Base-by-base conservation (phyloP, 2,113 vertebrate genomes). In the Copsychus sechellarum region DNA sequence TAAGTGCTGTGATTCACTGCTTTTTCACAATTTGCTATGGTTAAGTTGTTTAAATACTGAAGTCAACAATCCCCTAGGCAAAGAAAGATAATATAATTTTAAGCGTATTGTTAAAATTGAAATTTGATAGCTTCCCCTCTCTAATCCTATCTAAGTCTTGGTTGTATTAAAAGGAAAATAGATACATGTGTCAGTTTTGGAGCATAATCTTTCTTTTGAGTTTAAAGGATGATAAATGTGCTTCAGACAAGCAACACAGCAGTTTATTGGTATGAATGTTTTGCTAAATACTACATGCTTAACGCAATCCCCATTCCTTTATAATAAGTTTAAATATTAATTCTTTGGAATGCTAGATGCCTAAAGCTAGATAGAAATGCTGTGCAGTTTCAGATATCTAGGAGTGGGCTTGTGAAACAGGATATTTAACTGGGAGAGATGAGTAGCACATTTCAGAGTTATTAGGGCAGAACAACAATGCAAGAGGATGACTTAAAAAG, bases 301-400 rank as follows among this genome's bases (percentile, higher is more conserved):
- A 98, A 96, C 54, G 51, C 96, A 97, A 96, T 97, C 95, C 89
- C 92, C 96, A 96, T 97, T 98, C 98, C 96, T 98, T 97, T 96
- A 97, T 98, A 98, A 97, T 98, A 98, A 96, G 97, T 98, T 98
- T 98, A 98, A 98, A 97, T 98, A 98, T 98, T 98, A 98, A 98
- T 98, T 98, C 97, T 97, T 97, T 98, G 98, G 98, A 98, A 98
- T 98, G 98, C 94, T 96, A 97, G 97, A 98, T 97, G 98, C 97
- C 98, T 97, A 98, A 95, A 98, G 98, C 98, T 96, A 98, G 95
- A 96, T 84, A 93, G 97, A 98, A 98, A 96, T 94, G 95, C 95
- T 96, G 95, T 91, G 97, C 92, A 97, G 97, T 97, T 98, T 98
- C 98, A 97, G 97, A 96, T 98, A 95, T 98, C 97, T 97, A 81